Evolutionary conservation across 2,797 vertebrate species (phyloP).

Genomic region (Ptychadena robeensis): DNA sequence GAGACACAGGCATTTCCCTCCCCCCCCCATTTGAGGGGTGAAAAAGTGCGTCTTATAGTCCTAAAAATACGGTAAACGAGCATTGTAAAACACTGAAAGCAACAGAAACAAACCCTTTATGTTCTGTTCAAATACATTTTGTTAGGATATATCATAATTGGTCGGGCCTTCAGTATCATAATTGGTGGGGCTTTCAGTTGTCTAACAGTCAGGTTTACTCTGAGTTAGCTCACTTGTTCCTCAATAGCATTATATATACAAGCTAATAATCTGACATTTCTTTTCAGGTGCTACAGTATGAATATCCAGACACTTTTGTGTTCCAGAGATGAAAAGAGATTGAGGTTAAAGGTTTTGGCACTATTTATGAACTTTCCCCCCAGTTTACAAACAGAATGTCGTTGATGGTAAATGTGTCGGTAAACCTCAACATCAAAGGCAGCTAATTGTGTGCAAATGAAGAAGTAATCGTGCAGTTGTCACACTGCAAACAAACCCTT

Average conservation of each 20-base stretch:
- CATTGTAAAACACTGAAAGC: too few species aligned
- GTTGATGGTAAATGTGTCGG: background rate
- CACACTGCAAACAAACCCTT: too few species aligned
- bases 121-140: too few species aligned
- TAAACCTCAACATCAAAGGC: background rate
- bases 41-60: too few species aligned
- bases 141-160: too few species aligned
- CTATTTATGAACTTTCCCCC: background rate
- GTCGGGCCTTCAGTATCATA: too few species aligned
- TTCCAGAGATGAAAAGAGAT: background rate
- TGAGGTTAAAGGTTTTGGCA: constrained; percentile 4
- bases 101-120: too few species aligned
- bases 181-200: background rate
- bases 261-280: background rate
- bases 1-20: too few species aligned
- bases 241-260: background rate
- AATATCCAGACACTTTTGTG: constrained; percentile 54
- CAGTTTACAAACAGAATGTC: background rate
- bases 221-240: background rate
- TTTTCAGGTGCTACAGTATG: constrained; percentile 73
- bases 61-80: too few species aligned
- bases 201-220: background rate
- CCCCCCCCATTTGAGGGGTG: too few species aligned
- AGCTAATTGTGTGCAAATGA: background rate
- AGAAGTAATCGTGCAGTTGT: too few species aligned